Evolutionary conservation across 1,140 invertebrate genomes (phyloP).

Genomic region (Psix sp.): DNA sequence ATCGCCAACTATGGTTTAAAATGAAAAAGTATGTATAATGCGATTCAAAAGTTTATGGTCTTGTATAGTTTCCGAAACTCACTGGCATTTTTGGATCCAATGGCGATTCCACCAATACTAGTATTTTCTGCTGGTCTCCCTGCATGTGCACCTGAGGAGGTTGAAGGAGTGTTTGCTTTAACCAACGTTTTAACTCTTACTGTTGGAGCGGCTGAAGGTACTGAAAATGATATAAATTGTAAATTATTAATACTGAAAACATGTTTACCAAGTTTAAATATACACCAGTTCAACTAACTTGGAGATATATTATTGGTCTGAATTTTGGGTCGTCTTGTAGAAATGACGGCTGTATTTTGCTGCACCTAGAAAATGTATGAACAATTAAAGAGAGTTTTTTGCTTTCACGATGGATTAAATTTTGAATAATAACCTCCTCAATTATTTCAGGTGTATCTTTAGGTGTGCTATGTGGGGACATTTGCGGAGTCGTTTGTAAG

Average conservation of each 20-base stretch:
- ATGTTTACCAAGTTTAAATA: not conserved
- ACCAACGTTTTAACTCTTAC: constrained; percentile 63
- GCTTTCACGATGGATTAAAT: not conserved
- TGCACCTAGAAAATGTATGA: constrained; percentile 24
- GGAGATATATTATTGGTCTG: constrained; percentile 4
- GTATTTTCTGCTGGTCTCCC: constrained; percentile 81
- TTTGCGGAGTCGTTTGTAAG: constrained; percentile 11
- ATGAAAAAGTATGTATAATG: not conserved
- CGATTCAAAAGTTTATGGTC: not conserved
- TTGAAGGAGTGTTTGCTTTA: constrained; percentile 65
- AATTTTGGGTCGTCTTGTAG: not conserved
- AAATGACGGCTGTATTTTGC: not conserved
- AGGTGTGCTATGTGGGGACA: not conserved
- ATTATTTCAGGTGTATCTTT: constrained; percentile 66
- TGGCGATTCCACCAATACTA: constrained; percentile 82
- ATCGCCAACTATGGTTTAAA: constrained; percentile 69
- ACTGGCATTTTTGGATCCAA: constrained; percentile 77
- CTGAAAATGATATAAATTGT: constrained; percentile 14
- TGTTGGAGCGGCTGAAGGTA: constrained; percentile 58
- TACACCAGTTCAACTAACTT: not conserved
- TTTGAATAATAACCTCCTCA: constrained; percentile 61
- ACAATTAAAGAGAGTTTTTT: not conserved
- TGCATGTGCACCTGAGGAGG: constrained; percentile 16
- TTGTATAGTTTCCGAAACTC: constrained; percentile 40
- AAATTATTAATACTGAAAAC: not conserved